phyloP scores from a whole-genome alignment of 2,888 invertebrate genomes.

The Pseudococcus jackbeardsleyi region DNA sequence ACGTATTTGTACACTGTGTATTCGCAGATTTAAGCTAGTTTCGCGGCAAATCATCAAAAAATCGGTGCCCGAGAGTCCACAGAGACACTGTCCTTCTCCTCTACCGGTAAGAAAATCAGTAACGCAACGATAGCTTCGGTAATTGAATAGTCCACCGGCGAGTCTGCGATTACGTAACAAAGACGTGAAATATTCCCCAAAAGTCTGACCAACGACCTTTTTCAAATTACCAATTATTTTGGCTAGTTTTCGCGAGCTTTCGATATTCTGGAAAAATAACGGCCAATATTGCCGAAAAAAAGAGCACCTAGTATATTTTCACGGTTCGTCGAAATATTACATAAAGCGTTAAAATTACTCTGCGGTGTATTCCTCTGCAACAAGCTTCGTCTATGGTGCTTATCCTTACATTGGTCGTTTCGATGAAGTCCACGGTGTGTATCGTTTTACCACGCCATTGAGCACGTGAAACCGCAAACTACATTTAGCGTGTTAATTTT shows the following conservation, averaged over 20 bases:
- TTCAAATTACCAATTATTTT: conserved; percentile 16
- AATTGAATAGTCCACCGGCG: not conserved
- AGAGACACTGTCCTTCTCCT: not conserved
- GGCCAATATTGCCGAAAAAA: not conserved
- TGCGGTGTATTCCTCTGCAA: not conserved
- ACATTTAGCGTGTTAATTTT: conserved; percentile 7
- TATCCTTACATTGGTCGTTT: not conserved
- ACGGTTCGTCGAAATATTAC: conserved; percentile 10
- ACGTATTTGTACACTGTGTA: not conserved
- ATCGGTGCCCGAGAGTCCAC: not conserved
- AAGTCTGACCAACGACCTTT: conserved; percentile 35
- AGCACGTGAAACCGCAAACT: conserved; percentile 38
- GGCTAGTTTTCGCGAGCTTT: conserved; percentile 8
- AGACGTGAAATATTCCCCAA: conserved; percentile 27
- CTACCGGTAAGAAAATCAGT: conserved; percentile 7
- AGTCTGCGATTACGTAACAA: not conserved
- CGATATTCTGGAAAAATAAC: not conserved
- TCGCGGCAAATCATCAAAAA: conserved; percentile 17
- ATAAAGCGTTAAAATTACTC: conserved; percentile 24
- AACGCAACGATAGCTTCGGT: conserved; percentile 28
- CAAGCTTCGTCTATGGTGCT: not conserved
- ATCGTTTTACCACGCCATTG: conserved; percentile 18
- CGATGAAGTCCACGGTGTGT: not conserved
- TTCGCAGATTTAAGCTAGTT: not conserved
- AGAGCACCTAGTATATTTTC: not conserved